These are phyloP conservation scores for Melolontha melolontha DNA, from an alignment of 2,888 invertebrate species.

Conservation along the genomic window DNA sequence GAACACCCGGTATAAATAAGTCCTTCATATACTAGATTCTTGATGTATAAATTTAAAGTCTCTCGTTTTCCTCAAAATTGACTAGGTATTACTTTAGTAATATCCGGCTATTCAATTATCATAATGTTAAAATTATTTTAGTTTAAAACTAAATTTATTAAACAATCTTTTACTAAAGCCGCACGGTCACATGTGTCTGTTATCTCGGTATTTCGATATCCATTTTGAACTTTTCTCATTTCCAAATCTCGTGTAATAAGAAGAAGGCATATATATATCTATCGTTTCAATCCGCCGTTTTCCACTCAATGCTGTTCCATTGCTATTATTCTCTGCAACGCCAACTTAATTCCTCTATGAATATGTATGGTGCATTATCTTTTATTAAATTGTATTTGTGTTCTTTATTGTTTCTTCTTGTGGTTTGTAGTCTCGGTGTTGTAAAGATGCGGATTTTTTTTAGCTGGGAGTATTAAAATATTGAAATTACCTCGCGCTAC, in stretches of 20 bases:
- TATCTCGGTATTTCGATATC: slow-evolving; percentile 14
- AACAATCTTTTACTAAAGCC: neutral
- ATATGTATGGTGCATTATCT: slow-evolving; percentile 63
- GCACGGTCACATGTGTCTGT: slow-evolving; percentile 25
- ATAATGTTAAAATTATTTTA: neutral
- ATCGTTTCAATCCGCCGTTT: slow-evolving; percentile 24
- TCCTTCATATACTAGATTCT: too few species aligned
- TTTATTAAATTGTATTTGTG: slow-evolving; percentile 60
- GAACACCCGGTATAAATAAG: too few species aligned
- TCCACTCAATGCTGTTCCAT: slow-evolving; percentile 16
- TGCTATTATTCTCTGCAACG: slow-evolving; percentile 13
- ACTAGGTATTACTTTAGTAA: too few species aligned
- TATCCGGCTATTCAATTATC: too few species aligned
- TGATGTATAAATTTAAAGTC: too few species aligned
- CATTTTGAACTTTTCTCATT: neutral
- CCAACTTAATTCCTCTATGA: slow-evolving; percentile 60
- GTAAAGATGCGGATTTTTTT: slow-evolving; percentile 26
- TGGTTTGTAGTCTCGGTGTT: slow-evolving; percentile 9
- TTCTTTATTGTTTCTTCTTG: slow-evolving; percentile 19
- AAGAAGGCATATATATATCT: slow-evolving; percentile 11
- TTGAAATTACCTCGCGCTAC: slow-evolving; percentile 31
- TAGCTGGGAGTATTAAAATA: slow-evolving; percentile 30
- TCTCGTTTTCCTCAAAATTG: too few species aligned
- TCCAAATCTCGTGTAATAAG: slow-evolving; percentile 23
- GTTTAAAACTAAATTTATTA: slow-evolving; percentile 19